phyloP scores from a whole-genome alignment of 1,140 invertebrate genomes.

The Drosophila burlai region DNA sequence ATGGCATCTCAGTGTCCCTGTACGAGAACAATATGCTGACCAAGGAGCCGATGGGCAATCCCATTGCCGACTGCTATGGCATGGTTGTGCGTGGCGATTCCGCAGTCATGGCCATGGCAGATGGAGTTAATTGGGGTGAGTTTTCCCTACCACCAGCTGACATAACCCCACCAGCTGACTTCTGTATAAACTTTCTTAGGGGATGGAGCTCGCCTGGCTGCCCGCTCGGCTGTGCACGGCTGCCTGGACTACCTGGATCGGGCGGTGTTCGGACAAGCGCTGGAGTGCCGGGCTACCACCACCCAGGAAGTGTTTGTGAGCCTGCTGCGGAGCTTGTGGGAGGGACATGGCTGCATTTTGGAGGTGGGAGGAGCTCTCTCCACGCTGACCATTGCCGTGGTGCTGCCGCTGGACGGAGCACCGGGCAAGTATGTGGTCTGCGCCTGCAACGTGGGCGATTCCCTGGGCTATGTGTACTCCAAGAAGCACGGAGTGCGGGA shows the following conservation, averaged over 20 bases:
- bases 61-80: conserved; percentile 96
- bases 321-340: conserved; percentile 93
- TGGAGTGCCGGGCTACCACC: conserved; percentile 71
- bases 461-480: conserved; percentile 95
- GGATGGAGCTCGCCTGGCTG: conserved; percentile 94
- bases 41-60: conserved; percentile 92
- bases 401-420: conserved; percentile 87
- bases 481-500: conserved; percentile 90
- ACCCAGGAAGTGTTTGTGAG: conserved; percentile 91
- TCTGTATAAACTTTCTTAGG: conserved; percentile 81
- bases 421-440: conserved; percentile 91
- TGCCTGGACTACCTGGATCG: conserved; percentile 94
- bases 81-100: conserved; percentile 92
- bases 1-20: conserved; percentile 90
- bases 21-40: conserved; percentile 93
- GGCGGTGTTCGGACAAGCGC: conserved; percentile 88
- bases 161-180: neutral
- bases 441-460: conserved; percentile 96
- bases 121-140: conserved; percentile 97
- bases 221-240: conserved; percentile 94
- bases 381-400: conserved; percentile 92
- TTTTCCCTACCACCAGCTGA: neutral
- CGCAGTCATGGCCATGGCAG: conserved; percentile 93
- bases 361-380: conserved; percentile 95
- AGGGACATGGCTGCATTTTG: conserved; percentile 94